Percentiles rank a stretch among this genome's conserved stretches.
Conservation (phyloP, 1,140 invertebrate genomes). For the Hycleus phaleratus region DNA sequence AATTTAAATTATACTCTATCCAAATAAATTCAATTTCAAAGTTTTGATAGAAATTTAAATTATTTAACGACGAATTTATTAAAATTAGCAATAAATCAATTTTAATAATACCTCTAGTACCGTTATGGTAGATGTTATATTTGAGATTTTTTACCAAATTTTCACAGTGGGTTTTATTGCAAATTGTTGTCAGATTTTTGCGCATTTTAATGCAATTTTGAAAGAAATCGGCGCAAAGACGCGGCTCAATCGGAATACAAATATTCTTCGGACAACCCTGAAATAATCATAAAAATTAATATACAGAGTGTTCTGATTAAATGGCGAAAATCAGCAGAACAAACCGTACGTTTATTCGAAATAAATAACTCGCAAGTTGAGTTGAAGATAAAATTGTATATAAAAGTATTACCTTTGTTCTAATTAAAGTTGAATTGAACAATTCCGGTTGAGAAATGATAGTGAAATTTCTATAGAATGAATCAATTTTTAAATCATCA, state of each 20-base stretch:
- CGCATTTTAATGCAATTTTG: constrained; percentile 30
- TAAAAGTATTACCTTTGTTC: constrained; percentile 8
- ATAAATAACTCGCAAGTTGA: no score
- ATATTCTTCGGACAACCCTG: constrained; percentile 44
- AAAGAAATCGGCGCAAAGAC: constrained; percentile 39
- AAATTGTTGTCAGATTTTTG: constrained; percentile 20
- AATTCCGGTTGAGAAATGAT: constrained; percentile 18
- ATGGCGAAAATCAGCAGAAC: no score
- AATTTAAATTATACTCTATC: constrained; percentile 36
- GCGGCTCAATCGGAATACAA: constrained; percentile 41
- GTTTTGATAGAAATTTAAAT: constrained; percentile 42
- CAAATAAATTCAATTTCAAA: constrained; percentile 47
- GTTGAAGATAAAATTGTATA: background rate
- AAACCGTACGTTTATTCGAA: no score
- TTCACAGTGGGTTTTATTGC: constrained; percentile 10
- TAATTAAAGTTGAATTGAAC: constrained; percentile 9
- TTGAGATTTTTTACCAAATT: constrained; percentile 44
- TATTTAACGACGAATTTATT: constrained; percentile 31
- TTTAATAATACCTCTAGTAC: constrained; percentile 46
- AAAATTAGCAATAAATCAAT: constrained; percentile 42
- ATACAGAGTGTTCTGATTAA: no score
- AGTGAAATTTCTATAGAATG: constrained; percentile 28
- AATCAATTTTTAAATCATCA: constrained; percentile 34
- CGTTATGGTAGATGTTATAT: constrained; percentile 51
- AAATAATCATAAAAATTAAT: background rate